phyloP scores from a whole-genome alignment of 23 tunicate genomes.

The Oikopleura vanhoeffeni region DNA sequence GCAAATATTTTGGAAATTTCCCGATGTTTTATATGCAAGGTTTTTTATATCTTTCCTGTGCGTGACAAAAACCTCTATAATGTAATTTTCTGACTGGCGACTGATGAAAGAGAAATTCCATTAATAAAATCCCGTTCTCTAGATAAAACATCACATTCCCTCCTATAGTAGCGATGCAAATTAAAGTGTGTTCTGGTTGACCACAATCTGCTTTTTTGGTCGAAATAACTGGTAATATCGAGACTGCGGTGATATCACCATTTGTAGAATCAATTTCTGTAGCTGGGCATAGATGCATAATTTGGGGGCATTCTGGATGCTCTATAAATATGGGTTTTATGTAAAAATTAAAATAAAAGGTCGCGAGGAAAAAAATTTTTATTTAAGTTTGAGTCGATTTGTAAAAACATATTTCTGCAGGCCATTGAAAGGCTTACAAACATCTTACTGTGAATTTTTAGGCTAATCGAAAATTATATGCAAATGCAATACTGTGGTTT shows the following conservation, averaged over 20 bases:
- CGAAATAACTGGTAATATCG: neutral
- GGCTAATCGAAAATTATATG: no score
- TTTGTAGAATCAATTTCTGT: neutral
- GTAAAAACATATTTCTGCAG: no score
- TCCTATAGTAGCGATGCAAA: neutral
- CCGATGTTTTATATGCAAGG: no score
- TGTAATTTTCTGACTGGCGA: neutral
- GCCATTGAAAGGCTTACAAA: no score
- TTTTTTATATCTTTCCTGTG: no score
- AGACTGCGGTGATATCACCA: neutral
- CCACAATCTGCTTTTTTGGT: conserved; percentile 10
- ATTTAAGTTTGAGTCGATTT: no score
- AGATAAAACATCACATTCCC: neutral
- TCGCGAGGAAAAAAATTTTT: no score
- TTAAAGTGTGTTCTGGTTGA: neutral
- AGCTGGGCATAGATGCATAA: neutral
- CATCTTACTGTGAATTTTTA: no score
- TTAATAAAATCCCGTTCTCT: neutral
- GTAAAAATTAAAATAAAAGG: no score
- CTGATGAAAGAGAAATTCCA: neutral
- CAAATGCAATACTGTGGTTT: no score
- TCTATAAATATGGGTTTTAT: no score
- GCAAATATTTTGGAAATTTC: no score
- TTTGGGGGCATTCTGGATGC: neutral
- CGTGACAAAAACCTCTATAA: neutral